phyloP scores from a whole-genome alignment of 2,113 vertebrate species.

The Nanorana parkeri region DNA sequence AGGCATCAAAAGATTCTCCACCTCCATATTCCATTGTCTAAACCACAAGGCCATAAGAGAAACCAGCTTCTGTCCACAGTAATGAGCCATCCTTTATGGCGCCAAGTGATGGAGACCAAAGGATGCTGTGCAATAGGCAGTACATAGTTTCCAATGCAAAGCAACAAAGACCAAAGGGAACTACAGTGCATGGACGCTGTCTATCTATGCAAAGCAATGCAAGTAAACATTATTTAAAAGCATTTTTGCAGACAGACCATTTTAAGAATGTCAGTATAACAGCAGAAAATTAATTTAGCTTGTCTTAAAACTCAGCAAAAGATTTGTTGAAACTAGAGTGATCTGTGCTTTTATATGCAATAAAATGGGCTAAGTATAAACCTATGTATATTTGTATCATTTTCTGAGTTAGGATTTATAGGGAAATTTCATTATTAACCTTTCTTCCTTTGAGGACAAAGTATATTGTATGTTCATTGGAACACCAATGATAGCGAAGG shows the following conservation, averaged over 20 bases:
- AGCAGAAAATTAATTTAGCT: too few species aligned
- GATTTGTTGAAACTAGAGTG: too few species aligned
- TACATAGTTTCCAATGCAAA: background rate
- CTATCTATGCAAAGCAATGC: background rate
- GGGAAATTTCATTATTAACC: background rate
- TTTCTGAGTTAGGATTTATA: background rate
- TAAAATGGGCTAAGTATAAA: background rate
- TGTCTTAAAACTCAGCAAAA: too few species aligned
- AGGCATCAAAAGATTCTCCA: conserved; percentile 67
- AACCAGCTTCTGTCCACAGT: background rate
- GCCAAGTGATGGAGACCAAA: background rate
- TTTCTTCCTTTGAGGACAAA: background rate
- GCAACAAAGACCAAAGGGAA: background rate
- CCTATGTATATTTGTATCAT: background rate
- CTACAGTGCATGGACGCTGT: background rate
- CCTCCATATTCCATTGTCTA: conserved; percentile 70
- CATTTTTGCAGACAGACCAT: too few species aligned
- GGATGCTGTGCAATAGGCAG: background rate
- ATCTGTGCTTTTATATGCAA: background rate
- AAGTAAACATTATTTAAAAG: too few species aligned
- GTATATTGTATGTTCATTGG: too few species aligned
- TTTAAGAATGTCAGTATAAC: too few species aligned
- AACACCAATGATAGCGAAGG: too few species aligned
- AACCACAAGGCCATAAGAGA: conserved; percentile 3
- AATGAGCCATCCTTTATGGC: background rate